These are phyloP conservation scores for Engystomops pustulosus DNA, from an alignment of 2,113 vertebrate genomes.

Conservation along the genomic window DNA sequence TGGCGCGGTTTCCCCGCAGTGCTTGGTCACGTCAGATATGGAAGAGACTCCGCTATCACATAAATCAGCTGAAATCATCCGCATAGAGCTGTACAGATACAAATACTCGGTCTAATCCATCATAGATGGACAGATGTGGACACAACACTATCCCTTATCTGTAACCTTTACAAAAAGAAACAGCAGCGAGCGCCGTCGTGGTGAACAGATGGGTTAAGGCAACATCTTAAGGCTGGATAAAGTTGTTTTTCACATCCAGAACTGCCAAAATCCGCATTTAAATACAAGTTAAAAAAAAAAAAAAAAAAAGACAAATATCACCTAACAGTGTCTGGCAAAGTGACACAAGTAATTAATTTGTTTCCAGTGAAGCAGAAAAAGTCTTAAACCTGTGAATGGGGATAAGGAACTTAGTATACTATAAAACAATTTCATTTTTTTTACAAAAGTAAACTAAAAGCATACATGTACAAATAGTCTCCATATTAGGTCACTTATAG, in stretches of 20 bases:
- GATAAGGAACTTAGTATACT: not conserved
- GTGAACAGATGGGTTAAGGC: not conserved
- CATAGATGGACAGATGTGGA: not conserved
- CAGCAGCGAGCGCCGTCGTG: not conserved
- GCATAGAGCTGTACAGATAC: not conserved
- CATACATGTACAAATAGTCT: no score
- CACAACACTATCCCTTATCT: not conserved
- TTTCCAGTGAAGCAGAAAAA: slow-evolving; percentile 33
- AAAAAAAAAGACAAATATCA: slow-evolving; percentile 26
- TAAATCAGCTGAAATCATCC: not conserved
- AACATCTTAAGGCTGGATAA: not conserved
- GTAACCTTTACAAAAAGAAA: not conserved
- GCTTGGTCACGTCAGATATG: not conserved
- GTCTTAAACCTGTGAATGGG: not conserved
- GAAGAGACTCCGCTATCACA: not conserved
- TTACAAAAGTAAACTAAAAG: no score
- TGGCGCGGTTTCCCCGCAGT: not conserved
- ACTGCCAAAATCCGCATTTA: not conserved
- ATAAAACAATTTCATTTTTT: no score
- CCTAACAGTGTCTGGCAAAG: not conserved
- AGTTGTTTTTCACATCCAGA: not conserved
- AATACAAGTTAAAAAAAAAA: not conserved
- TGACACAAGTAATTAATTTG: slow-evolving; percentile 41
- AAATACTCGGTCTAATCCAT: not conserved
- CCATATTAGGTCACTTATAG: no score